A percentile compares a stretch with the other conserved stretches of the same genome.
These are phyloP conservation scores for Thaleichthys pacificus DNA, from an alignment of 2,797 vertebrate species.

Conservation along the genomic window DNA sequence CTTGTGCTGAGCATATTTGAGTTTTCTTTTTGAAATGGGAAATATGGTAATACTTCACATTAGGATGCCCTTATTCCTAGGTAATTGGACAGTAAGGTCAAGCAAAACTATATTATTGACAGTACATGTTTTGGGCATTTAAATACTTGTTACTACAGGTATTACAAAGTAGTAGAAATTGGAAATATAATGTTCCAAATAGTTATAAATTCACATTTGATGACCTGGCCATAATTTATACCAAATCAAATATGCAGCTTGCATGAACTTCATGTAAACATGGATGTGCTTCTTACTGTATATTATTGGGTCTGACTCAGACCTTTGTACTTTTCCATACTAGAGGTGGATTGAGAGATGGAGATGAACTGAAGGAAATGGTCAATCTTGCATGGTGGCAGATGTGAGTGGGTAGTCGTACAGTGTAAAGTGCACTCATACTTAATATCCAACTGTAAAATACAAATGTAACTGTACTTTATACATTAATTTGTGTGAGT, in stretches of 20 bases:
- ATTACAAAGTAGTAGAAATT: background rate
- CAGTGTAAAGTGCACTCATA: too few relatives aligned
- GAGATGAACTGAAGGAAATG: background rate
- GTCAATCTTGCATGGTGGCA: background rate
- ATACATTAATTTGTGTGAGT: too few relatives aligned
- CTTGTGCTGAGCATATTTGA: background rate
- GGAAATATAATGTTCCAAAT: background rate
- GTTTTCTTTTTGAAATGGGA: background rate
- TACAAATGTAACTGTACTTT: too few relatives aligned
- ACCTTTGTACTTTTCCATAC: background rate
- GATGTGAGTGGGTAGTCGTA: too few relatives aligned
- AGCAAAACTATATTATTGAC: too few relatives aligned
- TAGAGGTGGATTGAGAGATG: background rate
- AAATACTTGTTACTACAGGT: background rate
- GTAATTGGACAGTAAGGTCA: background rate
- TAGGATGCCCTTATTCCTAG: background rate
- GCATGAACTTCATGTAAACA: conserved; percentile 68
- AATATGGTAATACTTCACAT: background rate
- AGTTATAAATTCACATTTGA: background rate
- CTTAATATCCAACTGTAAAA: too few relatives aligned
- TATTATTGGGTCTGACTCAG: background rate
- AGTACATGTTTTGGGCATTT: background rate
- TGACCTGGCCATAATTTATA: background rate
- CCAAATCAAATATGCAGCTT: conserved; percentile 73
- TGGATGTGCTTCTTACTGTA: background rate